A percentile compares a stretch with the other conserved stretches of the same genome.
Evolutionary conservation across 2,888 invertebrate genomes (phyloP).

Genomic region (Xylota segnis): DNA sequence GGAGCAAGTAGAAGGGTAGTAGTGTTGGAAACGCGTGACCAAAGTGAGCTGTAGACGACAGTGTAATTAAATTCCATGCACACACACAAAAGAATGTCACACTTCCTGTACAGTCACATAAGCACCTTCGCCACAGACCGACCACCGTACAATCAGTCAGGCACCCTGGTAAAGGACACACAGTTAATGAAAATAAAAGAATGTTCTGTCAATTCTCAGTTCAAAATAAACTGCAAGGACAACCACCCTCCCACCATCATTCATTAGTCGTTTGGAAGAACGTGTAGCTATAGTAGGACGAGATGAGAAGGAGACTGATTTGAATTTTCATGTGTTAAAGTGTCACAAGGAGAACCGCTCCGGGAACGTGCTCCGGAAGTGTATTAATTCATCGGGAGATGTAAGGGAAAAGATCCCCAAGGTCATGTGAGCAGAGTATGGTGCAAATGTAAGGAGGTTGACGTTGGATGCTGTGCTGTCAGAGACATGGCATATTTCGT

Average conservation of each 20-base stretch:
- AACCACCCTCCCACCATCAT: neutral
- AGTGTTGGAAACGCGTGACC: neutral
- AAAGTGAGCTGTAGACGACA: conserved; percentile 18
- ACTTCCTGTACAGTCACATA: conserved; percentile 6
- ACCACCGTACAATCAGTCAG: neutral
- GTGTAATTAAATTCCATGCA: conserved; percentile 22
- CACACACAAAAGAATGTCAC: conserved; percentile 20
- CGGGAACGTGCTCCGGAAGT: conserved; percentile 41
- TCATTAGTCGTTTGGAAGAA: conserved; percentile 11
- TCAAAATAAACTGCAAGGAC: conserved; percentile 14
- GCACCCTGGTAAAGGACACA: neutral
- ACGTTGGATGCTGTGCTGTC: conserved; percentile 25
- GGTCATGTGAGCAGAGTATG: conserved; percentile 25
- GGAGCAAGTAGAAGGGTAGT: neutral
- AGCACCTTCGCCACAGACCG: neutral
- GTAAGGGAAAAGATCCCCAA: conserved; percentile 37
- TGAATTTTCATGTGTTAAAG: conserved; percentile 66
- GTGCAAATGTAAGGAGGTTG: neutral
- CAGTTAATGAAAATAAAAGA: conserved; percentile 42
- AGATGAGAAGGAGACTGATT: conserved; percentile 37
- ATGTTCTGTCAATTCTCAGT: conserved; percentile 25
- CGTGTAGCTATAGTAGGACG: neutral
- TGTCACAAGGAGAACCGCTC: conserved; percentile 30
- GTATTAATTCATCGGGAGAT: conserved; percentile 65
- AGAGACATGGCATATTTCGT: conserved; percentile 30